These are phyloP conservation scores for Clupea harengus DNA, from an alignment of 2,113 vertebrate species.

Conservation along the genomic window DNA sequence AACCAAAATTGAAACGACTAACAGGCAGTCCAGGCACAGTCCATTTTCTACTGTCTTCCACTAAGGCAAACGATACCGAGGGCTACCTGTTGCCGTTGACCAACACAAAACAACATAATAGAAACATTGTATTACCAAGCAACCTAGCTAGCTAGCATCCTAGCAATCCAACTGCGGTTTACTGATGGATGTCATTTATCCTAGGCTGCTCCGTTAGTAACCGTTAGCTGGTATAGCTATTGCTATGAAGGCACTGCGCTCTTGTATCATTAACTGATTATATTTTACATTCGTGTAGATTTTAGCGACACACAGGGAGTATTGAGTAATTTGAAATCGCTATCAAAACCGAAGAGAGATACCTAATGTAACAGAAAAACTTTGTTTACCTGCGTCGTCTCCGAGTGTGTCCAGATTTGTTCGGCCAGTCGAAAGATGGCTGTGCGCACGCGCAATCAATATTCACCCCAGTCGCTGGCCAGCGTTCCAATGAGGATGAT, in stretches of 20 bases:
- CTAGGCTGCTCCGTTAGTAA: neutral
- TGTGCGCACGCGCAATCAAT: neutral
- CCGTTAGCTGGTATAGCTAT: neutral
- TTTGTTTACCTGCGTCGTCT: conserved; percentile 16
- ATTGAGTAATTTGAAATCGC: neutral
- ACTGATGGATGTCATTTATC: neutral
- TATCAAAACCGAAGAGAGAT: neutral
- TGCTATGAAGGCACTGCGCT: neutral
- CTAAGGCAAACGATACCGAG: neutral
- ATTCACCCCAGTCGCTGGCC: neutral
- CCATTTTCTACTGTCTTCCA: neutral
- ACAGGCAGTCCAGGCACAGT: neutral
- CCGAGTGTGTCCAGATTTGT: neutral
- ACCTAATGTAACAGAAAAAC: neutral
- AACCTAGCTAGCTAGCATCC: neutral
- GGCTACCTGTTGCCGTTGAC: neutral
- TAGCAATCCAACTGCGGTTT: neutral
- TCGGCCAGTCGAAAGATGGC: neutral
- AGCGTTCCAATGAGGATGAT: neutral
- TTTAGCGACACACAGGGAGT: neutral
- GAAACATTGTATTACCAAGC: neutral
- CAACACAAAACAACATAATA: neutral
- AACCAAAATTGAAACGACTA: neutral
- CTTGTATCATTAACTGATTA: neutral
- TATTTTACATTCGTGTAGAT: neutral